Conservation (phyloP, 2,888 invertebrate species). For the Tiphia femorata region DNA sequence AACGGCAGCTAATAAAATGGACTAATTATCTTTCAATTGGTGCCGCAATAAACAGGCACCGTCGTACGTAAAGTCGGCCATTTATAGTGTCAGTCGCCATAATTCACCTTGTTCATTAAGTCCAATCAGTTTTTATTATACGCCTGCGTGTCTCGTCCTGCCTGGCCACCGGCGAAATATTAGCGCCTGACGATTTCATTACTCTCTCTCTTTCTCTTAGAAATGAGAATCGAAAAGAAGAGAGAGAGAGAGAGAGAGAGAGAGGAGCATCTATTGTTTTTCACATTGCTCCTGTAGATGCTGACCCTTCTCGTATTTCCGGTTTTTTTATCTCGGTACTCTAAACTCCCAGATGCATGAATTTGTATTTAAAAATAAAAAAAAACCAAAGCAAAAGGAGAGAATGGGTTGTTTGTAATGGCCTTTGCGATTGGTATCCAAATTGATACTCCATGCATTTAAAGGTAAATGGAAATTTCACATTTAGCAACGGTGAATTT, state of each 20-base stretch:
- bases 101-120: conserved; percentile 31
- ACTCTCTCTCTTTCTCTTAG: neutral
- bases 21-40: conserved; percentile 28
- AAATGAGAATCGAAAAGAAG: neutral
- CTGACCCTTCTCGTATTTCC: neutral
- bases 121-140: conserved; percentile 29
- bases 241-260: too few relatives aligned
- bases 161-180: conserved; percentile 15
- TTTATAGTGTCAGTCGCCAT: conserved; percentile 25
- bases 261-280: neutral
- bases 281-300: neutral
- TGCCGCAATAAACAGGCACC: conserved; percentile 24
- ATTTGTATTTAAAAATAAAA: too few relatives aligned
- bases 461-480: too few relatives aligned
- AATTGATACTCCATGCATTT: too few relatives aligned
- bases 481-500: too few relatives aligned
- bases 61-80: conserved; percentile 24
- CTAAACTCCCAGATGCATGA: too few relatives aligned
- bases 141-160: conserved; percentile 8
- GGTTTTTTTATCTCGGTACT: neutral
- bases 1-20: conserved; percentile 15
- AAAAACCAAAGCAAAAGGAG: too few relatives aligned
- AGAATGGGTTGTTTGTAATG: too few relatives aligned
- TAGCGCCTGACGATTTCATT: conserved; percentile 11
- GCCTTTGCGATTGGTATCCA: too few relatives aligned